Evolutionary conservation across 2,888 invertebrate species (phyloP).

Genomic region (Brassicogethes aeneus): DNA sequence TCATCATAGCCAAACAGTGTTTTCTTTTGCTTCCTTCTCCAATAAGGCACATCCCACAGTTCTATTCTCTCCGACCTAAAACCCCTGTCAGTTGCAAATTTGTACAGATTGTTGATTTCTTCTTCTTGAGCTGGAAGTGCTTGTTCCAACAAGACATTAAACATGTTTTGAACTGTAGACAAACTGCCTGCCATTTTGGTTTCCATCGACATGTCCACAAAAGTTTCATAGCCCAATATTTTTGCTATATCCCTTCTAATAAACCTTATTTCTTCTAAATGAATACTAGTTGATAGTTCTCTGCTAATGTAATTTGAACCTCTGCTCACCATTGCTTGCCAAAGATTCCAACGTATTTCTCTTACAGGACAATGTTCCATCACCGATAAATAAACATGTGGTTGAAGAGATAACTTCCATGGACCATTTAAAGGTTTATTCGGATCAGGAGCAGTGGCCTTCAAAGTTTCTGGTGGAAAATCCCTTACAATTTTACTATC

Average conservation of each 20-base stretch:
- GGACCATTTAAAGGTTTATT: constrained; percentile 60
- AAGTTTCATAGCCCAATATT: constrained; percentile 69
- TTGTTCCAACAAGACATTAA: constrained; percentile 56
- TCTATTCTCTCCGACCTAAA: constrained; percentile 56
- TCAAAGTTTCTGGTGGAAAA: constrained; percentile 62
- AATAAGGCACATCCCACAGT: constrained; percentile 82
- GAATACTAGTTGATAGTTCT: constrained; percentile 58
- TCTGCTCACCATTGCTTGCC: constrained; percentile 68
- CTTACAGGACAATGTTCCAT: constrained; percentile 80
- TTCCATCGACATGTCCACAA: constrained; percentile 82
- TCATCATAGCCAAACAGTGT: constrained; percentile 61
- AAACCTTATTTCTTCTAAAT: constrained; percentile 69
- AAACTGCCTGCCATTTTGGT: constrained; percentile 85
- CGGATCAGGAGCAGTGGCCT: constrained; percentile 55
- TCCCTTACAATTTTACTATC: constrained; percentile 60
- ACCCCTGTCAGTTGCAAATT: constrained; percentile 66
- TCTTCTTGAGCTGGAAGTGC: constrained; percentile 67
- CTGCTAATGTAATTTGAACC: constrained; percentile 59
- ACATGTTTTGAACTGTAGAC: constrained; percentile 61
- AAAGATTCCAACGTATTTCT: constrained; percentile 69
- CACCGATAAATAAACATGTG: constrained; percentile 62
- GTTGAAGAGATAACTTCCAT: constrained; percentile 74
- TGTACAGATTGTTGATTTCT: constrained; percentile 62
- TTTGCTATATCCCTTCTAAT: constrained; percentile 63
- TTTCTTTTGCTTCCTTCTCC: constrained; percentile 68